Base-by-base conservation (phyloP, 2,888 invertebrate species). In the Allacma fusca region DNA sequence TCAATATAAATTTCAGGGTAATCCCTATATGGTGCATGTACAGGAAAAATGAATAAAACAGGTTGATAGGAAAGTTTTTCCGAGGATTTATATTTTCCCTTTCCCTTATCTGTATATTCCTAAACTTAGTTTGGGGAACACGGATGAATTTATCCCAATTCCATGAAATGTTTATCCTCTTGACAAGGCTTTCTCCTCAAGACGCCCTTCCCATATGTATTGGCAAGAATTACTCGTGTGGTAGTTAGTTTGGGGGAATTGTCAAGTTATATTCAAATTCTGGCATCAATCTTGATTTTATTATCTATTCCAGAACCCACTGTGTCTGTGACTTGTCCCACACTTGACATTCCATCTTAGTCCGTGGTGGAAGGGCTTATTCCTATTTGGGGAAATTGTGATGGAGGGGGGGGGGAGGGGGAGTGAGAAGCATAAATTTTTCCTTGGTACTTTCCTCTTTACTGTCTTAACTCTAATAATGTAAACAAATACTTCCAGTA, bases 341-440 rank as follows among this genome's bases (percentile, higher is more conserved):
- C 43, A 69, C 40, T 43, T 69, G 69, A 40, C 69, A 24, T 69
- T 69, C 69, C 40, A 69, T 69, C 69, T 69, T 69, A 40, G 24
- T 69, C 23, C 21, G 13, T 24, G 34, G 34, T 34, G 43, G 21
- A 40, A 40, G 43, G 43, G 43, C 40, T 23, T 40, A 16, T 21
- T 40, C 19, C 65, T 19, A 26, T 23, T 12, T 40, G 65, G 1
- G 26, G 19, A 26, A 26, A n/a, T n/a, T n/a, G n/a, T n/a, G n/a
- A n/a, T n/a, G n/a, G n/a, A n/a, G n/a, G n/a, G n/a, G n/a, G 65
- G 26, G 4, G 26, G 1, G 65, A 26, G 26, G 26, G 28, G 12
- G 4, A 65, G 0, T 19, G 28, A 65, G 28, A 68, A 34, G 7
- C 40, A 40, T 40, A n/a, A n/a, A n/a, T n/a, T n/a, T n/a, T n/a